Base-by-base conservation (phyloP, 2,113 vertebrate species). In the Oncorhynchus keta region DNA sequence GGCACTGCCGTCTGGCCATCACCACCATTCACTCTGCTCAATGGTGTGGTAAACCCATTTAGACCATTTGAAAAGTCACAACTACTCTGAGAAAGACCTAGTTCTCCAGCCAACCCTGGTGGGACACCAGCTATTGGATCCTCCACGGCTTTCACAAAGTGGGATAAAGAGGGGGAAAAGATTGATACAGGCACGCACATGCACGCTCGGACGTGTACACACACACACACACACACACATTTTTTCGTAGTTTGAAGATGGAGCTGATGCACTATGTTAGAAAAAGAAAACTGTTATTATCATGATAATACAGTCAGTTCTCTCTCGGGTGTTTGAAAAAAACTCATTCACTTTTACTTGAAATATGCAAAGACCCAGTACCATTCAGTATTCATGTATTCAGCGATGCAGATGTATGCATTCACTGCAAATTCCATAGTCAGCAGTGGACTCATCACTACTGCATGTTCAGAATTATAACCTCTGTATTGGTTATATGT, bases 11-110 rank as follows among this genome's bases (percentile, higher is more conserved):
- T 55, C 66, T 82, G 82, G 71, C 76, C 79, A 45, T 86, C 81
- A 75, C 28, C 1, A 39, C 75, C 67, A 78, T 87, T 84, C 75
- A 74, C 65, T 73, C 65, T 61, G 83, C 51, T 77, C 78, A 81
- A 14, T 73, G 81, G 75, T 68, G 81, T 59, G 0, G 78, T n/a
- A 82, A 80, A 83, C 75, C 78, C 79, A 82, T 85, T 76, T 83
- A 73, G 76, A 81, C 72, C 76, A 70, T 84, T 77, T 20, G 78
- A 82, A 73, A 72, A 76, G 72, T 78, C 62, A 35, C 67, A 30
- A 68, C 39, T 75, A 79, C 79, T 66, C 73, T 57, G 28, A 49
- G 20, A 64, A 35, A 45, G 26, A 48, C 62, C 62, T 74, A 14
- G 69, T 76, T 59, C 75, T 70, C 72, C 76, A 55, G 76, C 75